These are phyloP conservation scores for Prionailurus bengalensis DNA, from an alignment of 2,113 vertebrate genomes.

Conservation along the genomic window DNA sequence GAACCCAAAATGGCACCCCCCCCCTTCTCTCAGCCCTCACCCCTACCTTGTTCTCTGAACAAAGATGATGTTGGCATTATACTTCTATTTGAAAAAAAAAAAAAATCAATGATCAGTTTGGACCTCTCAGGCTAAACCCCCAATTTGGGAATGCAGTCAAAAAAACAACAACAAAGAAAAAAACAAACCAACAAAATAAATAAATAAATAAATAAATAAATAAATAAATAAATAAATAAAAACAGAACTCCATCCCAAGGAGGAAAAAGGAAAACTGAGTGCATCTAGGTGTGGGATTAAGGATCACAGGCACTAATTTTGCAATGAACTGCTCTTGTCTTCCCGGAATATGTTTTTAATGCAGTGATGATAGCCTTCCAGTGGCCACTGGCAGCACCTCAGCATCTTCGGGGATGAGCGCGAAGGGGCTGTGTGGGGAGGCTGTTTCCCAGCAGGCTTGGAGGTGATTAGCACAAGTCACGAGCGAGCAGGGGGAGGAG, in stretches of 20 bases:
- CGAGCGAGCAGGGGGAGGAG: background rate
- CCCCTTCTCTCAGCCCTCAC: background rate
- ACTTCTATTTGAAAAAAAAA: background rate
- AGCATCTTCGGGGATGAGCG: background rate
- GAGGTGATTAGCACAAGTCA: constrained; percentile 64
- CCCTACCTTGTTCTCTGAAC: background rate
- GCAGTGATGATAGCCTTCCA: constrained; percentile 42
- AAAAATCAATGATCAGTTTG: background rate
- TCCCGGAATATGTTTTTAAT: constrained; percentile 50
- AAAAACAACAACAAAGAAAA: background rate
- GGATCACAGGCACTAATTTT: background rate
- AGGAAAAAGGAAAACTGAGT: constrained; percentile 54
- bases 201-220: too few relatives aligned
- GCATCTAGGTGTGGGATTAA: background rate
- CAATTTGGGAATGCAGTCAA: background rate
- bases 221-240: too few relatives aligned
- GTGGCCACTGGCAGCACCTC: constrained; percentile 46
- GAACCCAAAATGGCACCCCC: background rate
- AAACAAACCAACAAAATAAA: too few relatives aligned
- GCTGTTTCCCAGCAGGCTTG: constrained; percentile 63
- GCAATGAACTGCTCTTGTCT: background rate
- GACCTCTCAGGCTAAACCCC: background rate
- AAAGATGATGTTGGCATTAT: background rate
- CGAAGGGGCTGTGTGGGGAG: constrained; percentile 15
- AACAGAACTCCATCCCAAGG: background rate